Conservation (phyloP, 1,140 invertebrate species). For the Drosophila lacteicornis region DNA sequence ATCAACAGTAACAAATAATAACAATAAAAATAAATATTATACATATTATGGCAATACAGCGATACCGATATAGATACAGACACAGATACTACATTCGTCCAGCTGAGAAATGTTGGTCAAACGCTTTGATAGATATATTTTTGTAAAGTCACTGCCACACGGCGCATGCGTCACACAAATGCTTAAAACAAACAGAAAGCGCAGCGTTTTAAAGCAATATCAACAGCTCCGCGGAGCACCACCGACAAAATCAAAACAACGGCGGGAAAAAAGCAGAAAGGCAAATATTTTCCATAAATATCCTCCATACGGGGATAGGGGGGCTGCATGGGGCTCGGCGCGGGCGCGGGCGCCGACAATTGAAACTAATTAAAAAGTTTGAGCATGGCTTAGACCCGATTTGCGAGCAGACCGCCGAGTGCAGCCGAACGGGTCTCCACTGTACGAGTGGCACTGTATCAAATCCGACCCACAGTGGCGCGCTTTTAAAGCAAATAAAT, state of each 20-base stretch:
- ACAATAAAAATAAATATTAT: constrained; percentile 79
- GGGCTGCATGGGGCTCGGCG: background rate
- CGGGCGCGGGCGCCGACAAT: constrained; percentile 44
- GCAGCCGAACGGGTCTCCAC: constrained; percentile 31
- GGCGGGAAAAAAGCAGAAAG: constrained; percentile 50
- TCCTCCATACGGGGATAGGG: constrained; percentile 1
- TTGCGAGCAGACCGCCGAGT: constrained; percentile 22
- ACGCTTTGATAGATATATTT: constrained; percentile 56
- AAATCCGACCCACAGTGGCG: constrained; percentile 67
- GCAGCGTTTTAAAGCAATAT: constrained; percentile 73
- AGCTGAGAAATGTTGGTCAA: constrained; percentile 75
- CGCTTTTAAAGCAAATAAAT: constrained; percentile 81
- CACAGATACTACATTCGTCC: constrained; percentile 41
- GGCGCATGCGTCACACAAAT: constrained; percentile 70
- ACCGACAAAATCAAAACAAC: constrained; percentile 51
- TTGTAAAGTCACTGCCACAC: constrained; percentile 65
- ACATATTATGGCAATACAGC: constrained; percentile 55
- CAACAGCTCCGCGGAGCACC: constrained; percentile 33
- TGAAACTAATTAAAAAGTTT: constrained; percentile 78
- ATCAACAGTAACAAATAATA: constrained; percentile 77
- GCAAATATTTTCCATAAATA: constrained; percentile 72
- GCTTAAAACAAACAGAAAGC: constrained; percentile 75
- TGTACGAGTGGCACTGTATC: constrained; percentile 37
- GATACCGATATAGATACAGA: constrained; percentile 28
- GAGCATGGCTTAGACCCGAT: constrained; percentile 59